Evolutionary conservation across 92 coral and sea anemone species (phyloP), one percentile per base, ranked within the genome.

Genomic region (Plumapathes pennacea): DNA sequence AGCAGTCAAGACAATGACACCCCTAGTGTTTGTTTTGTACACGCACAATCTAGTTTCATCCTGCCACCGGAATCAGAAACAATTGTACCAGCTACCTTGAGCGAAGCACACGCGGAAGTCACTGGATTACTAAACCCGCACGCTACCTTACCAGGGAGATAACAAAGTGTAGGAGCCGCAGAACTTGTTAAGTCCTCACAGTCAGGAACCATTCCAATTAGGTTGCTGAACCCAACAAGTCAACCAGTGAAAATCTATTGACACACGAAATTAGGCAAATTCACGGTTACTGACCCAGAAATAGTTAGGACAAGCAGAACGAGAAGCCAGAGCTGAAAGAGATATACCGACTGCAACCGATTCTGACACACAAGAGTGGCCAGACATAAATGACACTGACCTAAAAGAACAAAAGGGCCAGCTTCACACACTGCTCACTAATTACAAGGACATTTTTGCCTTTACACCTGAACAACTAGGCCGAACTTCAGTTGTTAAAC

Each of bases 401-500:
- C 17, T 59, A 23, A n/a, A 21, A 5, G 25, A 32, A 3, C 64
- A 67, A 34, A 32, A 40, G 17, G 24, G n/a, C 6, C 15, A 17
- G 2, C 28, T 47, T 9, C 12, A 13, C 23, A 5, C 13, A 2
- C 48, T 82, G 24, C n/a, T 82, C 3, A 32, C 26, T 3, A 20
- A 52, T 3, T 70, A 76, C 23, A 65, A 46, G 14, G 80, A 71
- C 47, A 60, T 77, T 57, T 76, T 83, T 25, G 65, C 90, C 1
- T 43, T 59, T 31, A 64, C 40, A 6, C 11, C 62, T 4, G 36
- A 51, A 5, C 70, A 78, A 19, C 56, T 77, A 67, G 84, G 90
- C 4, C 71, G 72, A 9, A 57, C 77, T 32, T 64, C 72, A 10
- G 10, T 64, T 9, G 81, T 83, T 2, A 33, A 77, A 34, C 85